Conservation (phyloP, 2,888 invertebrate genomes). For the Dione vanillae region DNA sequence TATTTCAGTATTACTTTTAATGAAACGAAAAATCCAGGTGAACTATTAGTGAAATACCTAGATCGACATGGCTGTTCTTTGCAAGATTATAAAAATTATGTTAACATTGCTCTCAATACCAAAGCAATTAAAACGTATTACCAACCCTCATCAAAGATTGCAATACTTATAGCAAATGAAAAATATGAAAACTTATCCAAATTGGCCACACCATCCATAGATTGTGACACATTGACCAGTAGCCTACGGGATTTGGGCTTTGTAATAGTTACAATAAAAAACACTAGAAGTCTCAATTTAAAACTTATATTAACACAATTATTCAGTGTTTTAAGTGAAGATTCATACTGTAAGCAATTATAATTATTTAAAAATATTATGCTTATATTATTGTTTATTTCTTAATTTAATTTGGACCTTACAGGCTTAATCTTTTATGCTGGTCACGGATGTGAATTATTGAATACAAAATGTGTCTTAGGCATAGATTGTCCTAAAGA, state of each 20-base stretch:
- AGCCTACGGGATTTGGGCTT: slow-evolving; percentile 70
- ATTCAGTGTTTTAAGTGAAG: slow-evolving; percentile 63
- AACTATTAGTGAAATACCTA: slow-evolving; percentile 65
- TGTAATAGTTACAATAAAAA: slow-evolving; percentile 65
- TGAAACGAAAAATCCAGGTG: slow-evolving; percentile 65
- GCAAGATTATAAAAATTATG: slow-evolving; percentile 57
- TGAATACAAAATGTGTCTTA: slow-evolving; percentile 79
- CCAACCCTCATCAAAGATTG: slow-evolving; percentile 70
- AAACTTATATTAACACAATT: slow-evolving; percentile 59
- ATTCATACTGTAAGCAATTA: slow-evolving; percentile 75
- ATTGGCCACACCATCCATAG: slow-evolving; percentile 71
- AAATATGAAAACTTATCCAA: slow-evolving; percentile 70
- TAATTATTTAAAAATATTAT: slow-evolving; percentile 5
- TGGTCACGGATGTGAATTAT: slow-evolving; percentile 82
- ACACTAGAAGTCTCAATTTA: slow-evolving; percentile 60
- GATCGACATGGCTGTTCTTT: slow-evolving; percentile 65
- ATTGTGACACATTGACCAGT: slow-evolving; percentile 69
- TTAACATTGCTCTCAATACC: slow-evolving; percentile 53
- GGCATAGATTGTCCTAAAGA: slow-evolving; percentile 75
- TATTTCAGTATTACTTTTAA: slow-evolving; percentile 59
- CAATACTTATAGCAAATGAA: slow-evolving; percentile 75
- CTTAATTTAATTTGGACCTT: slow-evolving; percentile 45
- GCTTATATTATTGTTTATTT: background rate
- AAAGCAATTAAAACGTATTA: slow-evolving; percentile 65
- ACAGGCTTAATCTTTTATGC: slow-evolving; percentile 82